Base-by-base conservation (phyloP, 2,797 vertebrate genomes). In the Darevskia mixta region DNA sequence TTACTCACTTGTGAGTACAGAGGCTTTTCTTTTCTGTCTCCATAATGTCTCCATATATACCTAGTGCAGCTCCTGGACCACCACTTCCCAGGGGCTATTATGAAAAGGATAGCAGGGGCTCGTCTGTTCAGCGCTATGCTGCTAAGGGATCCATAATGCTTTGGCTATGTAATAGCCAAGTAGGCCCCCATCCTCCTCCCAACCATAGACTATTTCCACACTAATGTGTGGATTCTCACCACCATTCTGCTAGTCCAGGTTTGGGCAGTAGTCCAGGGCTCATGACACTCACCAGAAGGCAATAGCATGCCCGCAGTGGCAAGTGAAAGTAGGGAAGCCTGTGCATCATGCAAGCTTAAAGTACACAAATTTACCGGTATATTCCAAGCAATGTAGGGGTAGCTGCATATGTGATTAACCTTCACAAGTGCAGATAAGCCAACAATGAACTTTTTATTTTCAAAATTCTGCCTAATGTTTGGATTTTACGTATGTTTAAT, bases 1-100 rank as follows among this genome's bases (percentile, higher is more conserved):
- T 89, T 93, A 90, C 88, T 90, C 90, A 71, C 84, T 88, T 86
- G 23, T 8, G 6, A 2, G 23, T 35, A 67, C 23, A 25, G 78
- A 38, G 76, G 82, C 72, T 67, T 85, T 86, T 35, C 61, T 82
- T 89, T 72, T 86, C 87, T 79, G 8, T n/a, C 77, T 32, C 9
- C 10, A 8, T 35, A 58, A 69, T 3, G 23, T 13, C 13, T 76
- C 41, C 45, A 32, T 35, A 67, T 32, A 5, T 10, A 23, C 20
- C 35, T 15, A 71, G 13, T 27, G 49, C 29, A 32, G 67, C n/a
- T 85, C 18, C 61, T 71, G 43, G 17, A 38, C 61, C 15, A 64
- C 35, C 27, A 61, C 35, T 61, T 61, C 3, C 20, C 8, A 79
- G 69, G 45, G 32, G 49, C 49, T 15, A 55, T 55, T 55, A 79